Percentiles rank a stretch among this genome's conserved stretches.
phyloP scores from a whole-genome alignment of 2,797 vertebrate species.

The Myotis myotis region DNA sequence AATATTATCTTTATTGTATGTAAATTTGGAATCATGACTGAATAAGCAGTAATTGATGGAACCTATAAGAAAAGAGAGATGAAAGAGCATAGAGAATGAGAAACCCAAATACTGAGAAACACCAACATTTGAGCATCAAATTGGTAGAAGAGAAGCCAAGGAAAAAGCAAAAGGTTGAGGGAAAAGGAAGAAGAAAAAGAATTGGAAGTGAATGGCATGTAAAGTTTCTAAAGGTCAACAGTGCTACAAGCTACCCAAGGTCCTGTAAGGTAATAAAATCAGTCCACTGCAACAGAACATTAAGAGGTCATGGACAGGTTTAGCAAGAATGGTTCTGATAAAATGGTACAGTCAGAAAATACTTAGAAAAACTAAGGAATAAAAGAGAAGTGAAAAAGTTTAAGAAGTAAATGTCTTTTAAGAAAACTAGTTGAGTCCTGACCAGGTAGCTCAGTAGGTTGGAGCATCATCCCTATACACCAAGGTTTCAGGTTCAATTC shows the following conservation, averaged over 20 bases:
- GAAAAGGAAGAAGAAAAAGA: not conserved
- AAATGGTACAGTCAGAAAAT: not conserved
- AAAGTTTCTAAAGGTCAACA: constrained; percentile 43
- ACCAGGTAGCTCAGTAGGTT: too few species aligned
- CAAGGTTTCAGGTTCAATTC: not conserved
- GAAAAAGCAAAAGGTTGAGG: not conserved
- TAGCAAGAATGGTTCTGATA: constrained; percentile 1
- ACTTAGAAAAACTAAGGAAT: constrained; percentile 23
- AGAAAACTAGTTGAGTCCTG: not conserved
- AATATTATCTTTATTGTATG: not conserved
- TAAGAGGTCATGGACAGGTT: constrained; percentile 30
- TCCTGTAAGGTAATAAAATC: constrained; percentile 23
- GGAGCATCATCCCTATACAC: not conserved
- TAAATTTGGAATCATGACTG: not conserved
- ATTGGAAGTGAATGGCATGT: not conserved
- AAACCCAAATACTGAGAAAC: not conserved
- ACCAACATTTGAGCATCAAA: not conserved
- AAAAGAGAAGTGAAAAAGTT: constrained; percentile 19
- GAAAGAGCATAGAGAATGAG: not conserved
- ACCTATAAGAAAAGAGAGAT: not conserved
- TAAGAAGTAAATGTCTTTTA: not conserved
- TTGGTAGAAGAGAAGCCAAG: not conserved
- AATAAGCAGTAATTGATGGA: not conserved
- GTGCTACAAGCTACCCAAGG: not conserved
- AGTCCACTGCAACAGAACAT: constrained; percentile 42